phyloP scores from a whole-genome alignment of 2,888 invertebrate species.

The Unio pictorum region DNA sequence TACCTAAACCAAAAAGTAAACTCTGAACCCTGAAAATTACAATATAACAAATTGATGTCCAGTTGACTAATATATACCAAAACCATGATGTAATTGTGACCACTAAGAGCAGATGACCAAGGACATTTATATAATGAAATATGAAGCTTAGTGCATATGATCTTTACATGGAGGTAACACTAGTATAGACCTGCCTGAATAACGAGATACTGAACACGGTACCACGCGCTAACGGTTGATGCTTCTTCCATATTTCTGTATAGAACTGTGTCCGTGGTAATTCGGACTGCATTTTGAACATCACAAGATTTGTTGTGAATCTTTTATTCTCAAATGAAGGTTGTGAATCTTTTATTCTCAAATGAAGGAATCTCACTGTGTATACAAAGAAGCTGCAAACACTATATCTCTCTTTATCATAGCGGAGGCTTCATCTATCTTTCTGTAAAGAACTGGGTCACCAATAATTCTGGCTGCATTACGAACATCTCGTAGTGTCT shows the following conservation, averaged over 20 bases:
- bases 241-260: conserved; percentile 96
- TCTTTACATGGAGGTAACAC: no score
- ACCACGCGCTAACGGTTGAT: conserved; percentile 91
- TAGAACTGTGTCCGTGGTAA: conserved; percentile 92
- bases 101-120: no score
- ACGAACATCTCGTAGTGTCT: conserved; percentile 90
- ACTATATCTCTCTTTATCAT: conserved; percentile 97
- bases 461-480: conserved; percentile 95
- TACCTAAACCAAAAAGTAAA: no score
- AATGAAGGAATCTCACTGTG: conserved; percentile 42
- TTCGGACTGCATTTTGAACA: conserved; percentile 91
- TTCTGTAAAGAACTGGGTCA: conserved; percentile 89
- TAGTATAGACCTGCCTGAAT: conserved; percentile 74
- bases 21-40: no score
- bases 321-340: conserved; percentile 77
- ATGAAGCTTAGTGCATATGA: no score
- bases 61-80: no score
- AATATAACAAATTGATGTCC: no score
- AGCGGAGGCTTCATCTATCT: conserved; percentile 95
- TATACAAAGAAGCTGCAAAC: conserved; percentile 95
- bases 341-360: conserved; percentile 89
- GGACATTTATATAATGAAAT: no score
- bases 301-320: conserved; percentile 92
- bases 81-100: no score
- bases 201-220: conserved; percentile 98